Conservation (phyloP, 1,140 invertebrate species). For the Cheumatopsyche charites region DNA sequence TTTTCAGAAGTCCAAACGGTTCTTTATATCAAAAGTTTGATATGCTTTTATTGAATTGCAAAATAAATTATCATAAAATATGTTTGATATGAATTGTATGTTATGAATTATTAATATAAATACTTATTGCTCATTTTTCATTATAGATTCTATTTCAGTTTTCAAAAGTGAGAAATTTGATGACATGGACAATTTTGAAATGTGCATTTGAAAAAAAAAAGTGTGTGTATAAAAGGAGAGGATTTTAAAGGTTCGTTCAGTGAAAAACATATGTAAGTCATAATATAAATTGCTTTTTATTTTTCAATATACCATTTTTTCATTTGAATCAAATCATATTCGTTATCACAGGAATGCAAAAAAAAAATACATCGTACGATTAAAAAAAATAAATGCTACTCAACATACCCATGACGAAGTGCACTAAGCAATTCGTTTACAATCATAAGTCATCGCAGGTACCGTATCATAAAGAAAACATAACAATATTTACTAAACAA, state of each 20-base stretch:
- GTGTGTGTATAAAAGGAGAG: not conserved
- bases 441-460: conserved; percentile 2
- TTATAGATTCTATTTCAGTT: no score
- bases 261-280: conserved; percentile 37
- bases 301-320: conserved; percentile 42
- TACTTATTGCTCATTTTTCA: no score
- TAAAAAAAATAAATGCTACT: conserved; percentile 8
- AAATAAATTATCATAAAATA: no score
- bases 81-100: no score
- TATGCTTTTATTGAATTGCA: no score
- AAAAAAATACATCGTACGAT: conserved; percentile 33
- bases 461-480: conserved; percentile 36
- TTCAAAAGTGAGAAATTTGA: not conserved
- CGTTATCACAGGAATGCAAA: conserved; percentile 32
- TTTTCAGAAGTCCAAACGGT: no score
- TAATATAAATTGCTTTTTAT: conserved; percentile 37
- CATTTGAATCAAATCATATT: conserved; percentile 25
- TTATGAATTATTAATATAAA: no score
- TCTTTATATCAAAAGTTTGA: no score
- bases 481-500: conserved; percentile 43
- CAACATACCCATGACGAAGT: conserved; percentile 9
- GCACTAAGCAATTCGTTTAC: conserved; percentile 1
- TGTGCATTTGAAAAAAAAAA: not conserved
- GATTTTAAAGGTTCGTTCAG: not conserved
- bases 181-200: not conserved